phyloP scores from a whole-genome alignment of 2,113 vertebrate species.

The Numida meleagris region DNA sequence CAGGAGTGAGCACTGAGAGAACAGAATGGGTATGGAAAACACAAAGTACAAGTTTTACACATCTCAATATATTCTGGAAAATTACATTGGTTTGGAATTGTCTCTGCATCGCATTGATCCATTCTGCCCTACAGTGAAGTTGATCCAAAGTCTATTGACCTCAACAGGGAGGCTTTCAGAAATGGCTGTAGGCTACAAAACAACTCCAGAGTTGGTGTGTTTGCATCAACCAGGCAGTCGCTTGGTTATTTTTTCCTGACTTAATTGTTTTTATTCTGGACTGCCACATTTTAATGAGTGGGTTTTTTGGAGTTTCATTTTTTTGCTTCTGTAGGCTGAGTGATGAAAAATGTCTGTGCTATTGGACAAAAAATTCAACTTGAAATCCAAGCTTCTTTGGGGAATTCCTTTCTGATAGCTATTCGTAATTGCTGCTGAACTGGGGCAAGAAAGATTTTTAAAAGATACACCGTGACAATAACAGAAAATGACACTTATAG shows the following conservation, averaged over 20 bases:
- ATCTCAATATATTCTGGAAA: not conserved
- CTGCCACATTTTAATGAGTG: not conserved
- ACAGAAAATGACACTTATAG: not conserved
- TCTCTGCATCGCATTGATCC: not conserved
- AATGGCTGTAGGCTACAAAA: not conserved
- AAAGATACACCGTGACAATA: not conserved
- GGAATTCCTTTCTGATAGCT: not conserved
- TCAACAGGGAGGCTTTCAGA: not conserved
- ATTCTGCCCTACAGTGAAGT: not conserved
- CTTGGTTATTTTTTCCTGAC: not conserved
- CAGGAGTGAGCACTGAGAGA: not conserved
- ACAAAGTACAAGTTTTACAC: not conserved
- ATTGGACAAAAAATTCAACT: not conserved
- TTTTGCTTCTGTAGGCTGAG: not conserved
- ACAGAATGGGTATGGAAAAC: not conserved
- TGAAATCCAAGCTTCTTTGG: not conserved
- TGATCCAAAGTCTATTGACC: not conserved
- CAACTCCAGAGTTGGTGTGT: not conserved
- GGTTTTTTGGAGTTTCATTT: not conserved
- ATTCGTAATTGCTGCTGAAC: not conserved
- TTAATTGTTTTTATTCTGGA: not conserved
- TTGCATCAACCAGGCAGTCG: not conserved
- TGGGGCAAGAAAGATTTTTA: not conserved
- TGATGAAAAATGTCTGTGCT: not conserved
- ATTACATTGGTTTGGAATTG: not conserved